phyloP scores from a whole-genome alignment of 2,797 vertebrate genomes.

The Perodicticus potto region DNA sequence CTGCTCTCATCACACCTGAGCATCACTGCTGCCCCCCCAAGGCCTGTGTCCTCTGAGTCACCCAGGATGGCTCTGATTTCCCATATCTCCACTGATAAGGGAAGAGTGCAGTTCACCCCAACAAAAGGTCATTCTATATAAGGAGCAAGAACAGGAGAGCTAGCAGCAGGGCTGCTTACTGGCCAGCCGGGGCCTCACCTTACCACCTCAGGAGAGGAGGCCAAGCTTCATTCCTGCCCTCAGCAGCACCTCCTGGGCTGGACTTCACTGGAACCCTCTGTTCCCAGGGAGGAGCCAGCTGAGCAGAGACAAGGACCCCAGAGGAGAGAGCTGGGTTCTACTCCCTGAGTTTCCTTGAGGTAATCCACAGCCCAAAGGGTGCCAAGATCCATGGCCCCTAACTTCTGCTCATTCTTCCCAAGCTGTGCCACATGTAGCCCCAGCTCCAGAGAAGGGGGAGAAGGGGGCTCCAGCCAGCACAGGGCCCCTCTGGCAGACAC shows the following conservation, averaged over 20 bases:
- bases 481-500: background rate
- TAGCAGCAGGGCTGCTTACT: background rate
- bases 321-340: background rate
- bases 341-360: background rate
- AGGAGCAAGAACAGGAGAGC: background rate
- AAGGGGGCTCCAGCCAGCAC: background rate
- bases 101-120: background rate
- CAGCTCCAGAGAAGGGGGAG: background rate
- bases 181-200: fast-evolving
- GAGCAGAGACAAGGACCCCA: background rate
- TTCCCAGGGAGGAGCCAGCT: background rate
- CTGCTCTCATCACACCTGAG: background rate
- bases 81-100: background rate
- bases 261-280: background rate
- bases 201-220: fast-evolving
- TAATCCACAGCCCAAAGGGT: background rate
- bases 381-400: background rate
- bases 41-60: background rate
- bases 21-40: background rate
- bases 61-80: background rate
- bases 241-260: background rate
- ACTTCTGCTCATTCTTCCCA: background rate
- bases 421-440: too few species aligned
- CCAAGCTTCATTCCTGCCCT: background rate
- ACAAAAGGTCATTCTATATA: background rate